Conservation (phyloP, 2,888 invertebrate genomes). For the Drosophila birchii region DNA sequence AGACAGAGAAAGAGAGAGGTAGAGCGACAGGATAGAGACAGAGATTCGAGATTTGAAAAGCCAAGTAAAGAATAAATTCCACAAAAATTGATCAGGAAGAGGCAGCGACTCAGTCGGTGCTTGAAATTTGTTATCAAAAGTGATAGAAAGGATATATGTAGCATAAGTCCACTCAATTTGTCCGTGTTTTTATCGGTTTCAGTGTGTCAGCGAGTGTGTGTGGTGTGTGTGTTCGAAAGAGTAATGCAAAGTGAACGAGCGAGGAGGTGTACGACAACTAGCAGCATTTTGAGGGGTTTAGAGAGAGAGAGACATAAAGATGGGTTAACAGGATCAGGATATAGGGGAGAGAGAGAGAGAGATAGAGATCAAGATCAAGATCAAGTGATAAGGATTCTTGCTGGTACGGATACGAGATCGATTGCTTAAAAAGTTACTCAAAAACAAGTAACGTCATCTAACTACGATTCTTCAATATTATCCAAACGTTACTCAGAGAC, state of each 20-base stretch:
- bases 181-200: slow-evolving; percentile 17
- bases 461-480: slow-evolving; percentile 63
- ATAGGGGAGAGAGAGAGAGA: slow-evolving; percentile 23
- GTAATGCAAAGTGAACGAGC: slow-evolving; percentile 66
- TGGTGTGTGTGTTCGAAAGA: slow-evolving; percentile 27
- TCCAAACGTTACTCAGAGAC: slow-evolving; percentile 45
- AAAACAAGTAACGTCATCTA: slow-evolving; percentile 59
- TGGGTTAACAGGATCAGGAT: slow-evolving; percentile 12
- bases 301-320: slow-evolving; percentile 26
- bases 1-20: slow-evolving; percentile 21
- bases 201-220: slow-evolving; percentile 15
- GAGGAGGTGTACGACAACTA: slow-evolving; percentile 70
- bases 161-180: slow-evolving; percentile 50
- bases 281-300: slow-evolving; percentile 32
- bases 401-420: slow-evolving; percentile 45
- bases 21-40: slow-evolving; percentile 19
- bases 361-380: slow-evolving; percentile 16
- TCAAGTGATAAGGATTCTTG: slow-evolving; percentile 48
- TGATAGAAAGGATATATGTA: slow-evolving; percentile 9
- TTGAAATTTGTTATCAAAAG: slow-evolving; percentile 6
- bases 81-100: background rate
- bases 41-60: slow-evolving; percentile 15
- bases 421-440: slow-evolving; percentile 51
- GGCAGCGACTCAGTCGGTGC: slow-evolving; percentile 22
- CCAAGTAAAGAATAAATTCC: slow-evolving; percentile 3